Evolutionary conservation across 2,113 vertebrate genomes (phyloP).

Genomic region (Platysteira castanea): DNA sequence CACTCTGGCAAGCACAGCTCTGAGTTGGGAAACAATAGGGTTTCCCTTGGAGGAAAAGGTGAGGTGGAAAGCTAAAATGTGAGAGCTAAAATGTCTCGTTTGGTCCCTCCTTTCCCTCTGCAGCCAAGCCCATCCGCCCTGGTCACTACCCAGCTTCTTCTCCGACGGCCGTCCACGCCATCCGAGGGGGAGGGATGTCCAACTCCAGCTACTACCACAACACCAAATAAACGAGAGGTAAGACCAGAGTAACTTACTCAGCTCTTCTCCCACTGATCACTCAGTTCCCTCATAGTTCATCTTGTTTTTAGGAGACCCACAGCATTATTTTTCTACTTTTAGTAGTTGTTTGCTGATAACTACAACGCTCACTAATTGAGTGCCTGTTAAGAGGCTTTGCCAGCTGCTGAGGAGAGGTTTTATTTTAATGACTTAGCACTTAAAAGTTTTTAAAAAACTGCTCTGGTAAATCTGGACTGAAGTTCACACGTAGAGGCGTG

Average conservation of each 20-base stretch:
- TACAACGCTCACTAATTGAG: not conserved
- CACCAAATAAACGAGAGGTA: slow-evolving; percentile 73
- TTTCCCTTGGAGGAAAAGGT: not conserved
- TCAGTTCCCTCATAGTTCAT: not conserved
- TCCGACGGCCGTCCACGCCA: slow-evolving; percentile 75
- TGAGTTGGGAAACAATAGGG: not conserved
- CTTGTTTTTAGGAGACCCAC: not conserved
- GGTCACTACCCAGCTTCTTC: slow-evolving; percentile 89
- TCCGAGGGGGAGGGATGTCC: slow-evolving; percentile 79
- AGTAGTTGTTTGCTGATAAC: not conserved
- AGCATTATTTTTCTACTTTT: not conserved
- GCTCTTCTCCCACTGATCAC: not conserved
- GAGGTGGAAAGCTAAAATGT: not conserved
- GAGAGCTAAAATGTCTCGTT: not conserved
- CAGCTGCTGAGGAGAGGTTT: not conserved
- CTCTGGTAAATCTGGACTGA: not conserved
- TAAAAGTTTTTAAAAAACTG: not conserved
- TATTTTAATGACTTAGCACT: not conserved
- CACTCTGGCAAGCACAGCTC: not conserved
- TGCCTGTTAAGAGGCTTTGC: not conserved
- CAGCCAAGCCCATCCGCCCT: slow-evolving; percentile 91
- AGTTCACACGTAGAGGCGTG: not conserved
- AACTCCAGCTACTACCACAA: slow-evolving; percentile 76
- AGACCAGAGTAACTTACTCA: not conserved
- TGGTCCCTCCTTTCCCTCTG: not conserved